Evolutionary conservation across 2,888 invertebrate genomes (phyloP), one percentile per base, ranked within the genome.

Genomic region (Drosophila rubida): DNA sequence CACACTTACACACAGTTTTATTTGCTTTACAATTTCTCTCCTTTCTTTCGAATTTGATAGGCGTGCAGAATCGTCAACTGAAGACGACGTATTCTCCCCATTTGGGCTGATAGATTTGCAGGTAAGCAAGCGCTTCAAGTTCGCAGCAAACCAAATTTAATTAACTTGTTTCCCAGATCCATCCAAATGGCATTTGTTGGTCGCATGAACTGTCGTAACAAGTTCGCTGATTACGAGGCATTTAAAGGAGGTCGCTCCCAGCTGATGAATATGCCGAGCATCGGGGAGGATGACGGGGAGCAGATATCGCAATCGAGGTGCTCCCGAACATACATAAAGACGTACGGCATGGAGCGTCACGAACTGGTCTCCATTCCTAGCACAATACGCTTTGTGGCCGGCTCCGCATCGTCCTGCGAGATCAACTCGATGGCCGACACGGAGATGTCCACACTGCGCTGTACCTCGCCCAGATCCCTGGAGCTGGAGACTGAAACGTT

Each of bases 381-480:
- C 50, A 71, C 69, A 16, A 58, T 65, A 32, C 80, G 65, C 30
- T 66, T 46, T 80, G 78, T 83, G 78, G 78, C 44, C 58, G 60
- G 35, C 62, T 88, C 89, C 64, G 68, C 16, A 53, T 84, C 85
- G 68, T 53, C 55, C 66, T 50, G 44, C 32, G 84, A 83, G 22
- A 16, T 60, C 3, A 49, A 35, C 25, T 84, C 85, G 16, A 44
- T 74, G 59, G 53, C 49, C 67, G 82, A 68, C 32, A 69, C 69
- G 68, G 84, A 87, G 70, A 22, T 45, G 69, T 80, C 87, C 78
- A 88, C 84, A 58, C 55, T 87, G 62, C 67, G 69, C 51, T 58
- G 25, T 35, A 45, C 8, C 41, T 65, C 87, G 2, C 54, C 46
- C 14, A 32, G 49, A 13, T 87, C 87, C 7, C 7, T 42, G 11